Base-by-base conservation (phyloP, 2,113 vertebrate species). In the Eira barbara region DNA sequence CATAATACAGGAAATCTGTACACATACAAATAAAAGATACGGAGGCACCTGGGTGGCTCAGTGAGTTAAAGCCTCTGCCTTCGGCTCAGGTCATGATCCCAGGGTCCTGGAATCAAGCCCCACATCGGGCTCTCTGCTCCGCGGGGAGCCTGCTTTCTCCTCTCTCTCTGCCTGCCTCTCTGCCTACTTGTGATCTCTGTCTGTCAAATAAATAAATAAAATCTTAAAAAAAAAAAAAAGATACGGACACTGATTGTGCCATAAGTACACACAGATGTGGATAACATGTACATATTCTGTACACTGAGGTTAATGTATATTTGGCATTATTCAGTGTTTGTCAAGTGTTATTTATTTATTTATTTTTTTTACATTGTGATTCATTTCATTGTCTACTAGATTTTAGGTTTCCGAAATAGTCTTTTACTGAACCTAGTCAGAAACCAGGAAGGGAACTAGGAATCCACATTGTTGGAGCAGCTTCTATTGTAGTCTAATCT, bases 331-430 rank as follows among this genome's bases (percentile, higher is more conserved):
- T 98, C 98, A 98, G 95, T 93, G 97, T 98, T 97, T 97, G 96
- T 78, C 42, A 47, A 47, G 74, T 78, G 96, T 96, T 98, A 83
- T 95, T 98, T 98, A 97, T 97, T 99, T 98, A 98, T 57, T 57
- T 97, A 97, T 98, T 89, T 95, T 98, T 98, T 98, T 97, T 97
- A 98, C 92, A 97, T 98, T 98, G 93, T 98, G 98, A 98, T 98
- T 99, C 98, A 98, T 98, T 98, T 98, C 98, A 98, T 98, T 98
- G 98, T 98, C 97, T 47, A 80, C 92, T 97, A 98, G 97, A 98
- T 98, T 98, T 98, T 98, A 97, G 98, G 97, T 98, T 98, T 98
- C 98, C 97, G 92, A 97, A 95, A 98, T 98, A 97, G 95, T 95
- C 97, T 98, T 98, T 98, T 96, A 97, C 92, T 96, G 96, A 98